Evolutionary conservation across 1,140 invertebrate genomes (phyloP).

Genomic region (Belonocnema kinseyi): DNA sequence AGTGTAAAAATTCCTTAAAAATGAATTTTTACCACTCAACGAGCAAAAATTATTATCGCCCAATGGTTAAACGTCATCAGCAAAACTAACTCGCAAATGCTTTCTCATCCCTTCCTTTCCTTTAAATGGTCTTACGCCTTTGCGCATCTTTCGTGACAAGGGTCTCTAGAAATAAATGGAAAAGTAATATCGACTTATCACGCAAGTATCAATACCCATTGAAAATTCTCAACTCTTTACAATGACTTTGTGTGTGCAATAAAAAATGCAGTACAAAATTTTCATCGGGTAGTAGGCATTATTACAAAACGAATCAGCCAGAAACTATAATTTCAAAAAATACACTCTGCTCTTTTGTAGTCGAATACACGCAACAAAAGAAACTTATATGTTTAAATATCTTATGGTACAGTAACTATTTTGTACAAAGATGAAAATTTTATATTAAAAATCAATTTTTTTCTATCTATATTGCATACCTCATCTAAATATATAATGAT

Average conservation of each 20-base stretch:
- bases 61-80: neutral
- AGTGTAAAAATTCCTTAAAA: neutral
- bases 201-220: neutral
- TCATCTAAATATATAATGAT: too few species aligned
- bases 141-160: slow-evolving; percentile 1
- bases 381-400: too few species aligned
- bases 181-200: slow-evolving; percentile 2
- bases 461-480: too few species aligned
- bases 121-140: neutral
- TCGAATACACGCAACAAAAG: too few species aligned
- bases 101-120: neutral
- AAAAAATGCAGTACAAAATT: neutral
- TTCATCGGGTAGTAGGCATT: too few species aligned
- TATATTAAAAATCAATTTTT: too few species aligned
- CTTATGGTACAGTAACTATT: too few species aligned
- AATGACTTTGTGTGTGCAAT: neutral
- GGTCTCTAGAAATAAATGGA: slow-evolving; percentile 1
- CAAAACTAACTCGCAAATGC: neutral
- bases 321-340: too few species aligned
- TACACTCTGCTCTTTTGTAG: too few species aligned
- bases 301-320: too few species aligned
- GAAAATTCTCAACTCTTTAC: neutral
- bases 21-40: neutral
- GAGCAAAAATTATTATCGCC: neutral
- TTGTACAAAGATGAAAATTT: too few species aligned